Percentiles rank a stretch among this genome's conserved stretches.
Conservation (phyloP, 2,113 vertebrate genomes). For the Brienomyrus longianalis region DNA sequence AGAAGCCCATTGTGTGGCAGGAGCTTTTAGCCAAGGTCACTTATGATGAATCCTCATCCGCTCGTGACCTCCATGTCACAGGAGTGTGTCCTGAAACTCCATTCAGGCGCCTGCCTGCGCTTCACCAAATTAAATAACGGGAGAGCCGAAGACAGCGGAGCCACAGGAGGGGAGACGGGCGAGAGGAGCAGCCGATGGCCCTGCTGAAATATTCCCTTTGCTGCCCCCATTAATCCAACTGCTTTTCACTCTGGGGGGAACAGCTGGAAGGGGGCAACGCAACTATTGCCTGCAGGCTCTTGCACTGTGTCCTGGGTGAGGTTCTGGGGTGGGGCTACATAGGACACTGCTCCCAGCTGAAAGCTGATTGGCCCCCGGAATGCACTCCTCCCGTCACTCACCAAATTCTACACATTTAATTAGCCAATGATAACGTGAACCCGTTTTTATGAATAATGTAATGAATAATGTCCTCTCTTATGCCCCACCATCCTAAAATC, state of each 20-base stretch:
- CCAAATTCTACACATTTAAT: neutral
- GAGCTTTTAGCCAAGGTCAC: neutral
- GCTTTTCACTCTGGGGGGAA: neutral
- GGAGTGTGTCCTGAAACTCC: neutral
- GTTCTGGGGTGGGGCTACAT: neutral
- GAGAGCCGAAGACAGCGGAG: neutral
- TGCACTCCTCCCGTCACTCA: neutral
- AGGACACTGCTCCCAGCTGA: neutral
- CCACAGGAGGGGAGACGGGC: neutral
- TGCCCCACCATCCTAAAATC: neutral
- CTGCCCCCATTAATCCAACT: neutral
- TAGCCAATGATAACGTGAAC: neutral
- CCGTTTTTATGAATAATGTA: neutral
- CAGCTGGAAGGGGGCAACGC: neutral
- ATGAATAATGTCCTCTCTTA: neutral
- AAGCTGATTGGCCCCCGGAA: neutral
- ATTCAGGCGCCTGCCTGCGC: neutral
- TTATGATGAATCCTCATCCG: neutral
- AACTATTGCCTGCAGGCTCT: neutral
- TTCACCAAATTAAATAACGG: neutral
- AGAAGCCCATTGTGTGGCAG: neutral
- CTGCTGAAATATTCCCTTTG: neutral
- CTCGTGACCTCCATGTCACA: neutral
- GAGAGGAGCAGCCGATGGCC: neutral
- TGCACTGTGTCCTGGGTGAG: neutral